A percentile compares a stretch with the other conserved stretches of the same genome.
Evolutionary conservation across 2,888 invertebrate species (phyloP).

Genomic region (Scaptomyza cyrtandrae): DNA sequence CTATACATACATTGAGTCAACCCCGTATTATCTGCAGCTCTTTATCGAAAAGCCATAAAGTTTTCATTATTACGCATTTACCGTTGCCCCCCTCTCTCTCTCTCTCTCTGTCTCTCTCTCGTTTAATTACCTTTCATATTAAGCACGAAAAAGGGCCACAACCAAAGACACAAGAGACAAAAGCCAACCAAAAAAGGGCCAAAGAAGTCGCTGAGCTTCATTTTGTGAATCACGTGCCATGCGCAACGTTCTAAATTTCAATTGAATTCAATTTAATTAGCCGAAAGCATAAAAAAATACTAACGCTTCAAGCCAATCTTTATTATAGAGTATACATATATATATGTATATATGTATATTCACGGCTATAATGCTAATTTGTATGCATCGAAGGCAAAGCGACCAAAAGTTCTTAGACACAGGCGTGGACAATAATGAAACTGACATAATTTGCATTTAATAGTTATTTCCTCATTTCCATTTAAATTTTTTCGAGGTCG

Average conservation of each 20-base stretch:
- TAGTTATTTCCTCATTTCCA: conserved; percentile 41
- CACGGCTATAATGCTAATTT: conserved; percentile 55
- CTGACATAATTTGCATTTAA: conserved; percentile 79
- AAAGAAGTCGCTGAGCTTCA: conserved; percentile 37
- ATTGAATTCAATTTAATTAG: conserved; percentile 80
- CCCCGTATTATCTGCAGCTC: conserved; percentile 58
- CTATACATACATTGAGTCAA: conserved; percentile 12
- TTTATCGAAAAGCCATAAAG: conserved; percentile 78
- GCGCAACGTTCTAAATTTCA: conserved; percentile 79
- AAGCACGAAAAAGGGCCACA: conserved; percentile 59
- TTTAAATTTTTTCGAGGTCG: conserved; percentile 25
- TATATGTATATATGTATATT: not conserved
- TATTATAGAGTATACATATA: conserved; percentile 8
- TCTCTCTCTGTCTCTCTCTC: conserved; percentile 34
- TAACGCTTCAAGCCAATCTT: conserved; percentile 45
- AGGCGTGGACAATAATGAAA: conserved; percentile 56
- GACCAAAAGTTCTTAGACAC: conserved; percentile 26
- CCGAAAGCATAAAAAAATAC: conserved; percentile 72
- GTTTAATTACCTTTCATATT: conserved; percentile 74
- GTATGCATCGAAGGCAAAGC: conserved; percentile 57
- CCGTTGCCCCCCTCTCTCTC: conserved; percentile 55
- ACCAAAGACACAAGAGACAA: conserved; percentile 25
- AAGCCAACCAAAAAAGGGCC: conserved; percentile 34
- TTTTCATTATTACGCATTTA: conserved; percentile 78
- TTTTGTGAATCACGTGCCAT: conserved; percentile 68